These are phyloP conservation scores for Phenacoccus solenopsis DNA, from an alignment of 1,140 invertebrate species.

Conservation along the genomic window DNA sequence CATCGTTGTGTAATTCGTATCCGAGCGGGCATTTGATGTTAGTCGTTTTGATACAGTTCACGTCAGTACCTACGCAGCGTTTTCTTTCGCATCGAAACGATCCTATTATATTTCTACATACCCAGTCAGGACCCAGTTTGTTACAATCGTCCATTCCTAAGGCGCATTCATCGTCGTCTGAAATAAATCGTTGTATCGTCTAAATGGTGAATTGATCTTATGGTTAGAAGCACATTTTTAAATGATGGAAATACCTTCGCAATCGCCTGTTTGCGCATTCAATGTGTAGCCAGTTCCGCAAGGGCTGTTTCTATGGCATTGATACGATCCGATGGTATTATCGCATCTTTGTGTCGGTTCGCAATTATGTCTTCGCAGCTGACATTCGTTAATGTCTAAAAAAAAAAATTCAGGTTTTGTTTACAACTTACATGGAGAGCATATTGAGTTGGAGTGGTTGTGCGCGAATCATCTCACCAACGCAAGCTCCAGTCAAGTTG, in stretches of 20 bases:
- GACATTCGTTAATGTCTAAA: slow-evolving; percentile 52
- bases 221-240: neutral
- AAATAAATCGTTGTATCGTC: slow-evolving; percentile 6
- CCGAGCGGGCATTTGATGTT: neutral
- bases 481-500: slow-evolving; percentile 39
- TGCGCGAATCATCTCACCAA: slow-evolving; percentile 31
- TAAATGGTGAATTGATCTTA: neutral
- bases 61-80: neutral
- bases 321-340: slow-evolving; percentile 76
- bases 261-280: slow-evolving; percentile 70
- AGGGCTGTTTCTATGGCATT: slow-evolving; percentile 65
- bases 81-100: slow-evolving; percentile 41
- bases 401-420: neutral
- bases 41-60: neutral
- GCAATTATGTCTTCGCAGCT: slow-evolving; percentile 41
- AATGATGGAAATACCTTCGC: slow-evolving; percentile 51
- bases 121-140: slow-evolving; percentile 47
- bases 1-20: neutral
- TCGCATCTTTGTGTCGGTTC: slow-evolving; percentile 65
- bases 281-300: slow-evolving; percentile 95
- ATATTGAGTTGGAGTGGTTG: neutral
- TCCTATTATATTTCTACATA: slow-evolving; percentile 69
- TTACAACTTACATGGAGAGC: neutral
- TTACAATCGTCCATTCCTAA: slow-evolving; percentile 68
- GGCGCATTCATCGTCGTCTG: slow-evolving; percentile 86